Percentiles rank a stretch among this genome's conserved stretches.
Evolutionary conservation across 2,888 invertebrate genomes (phyloP).

Genomic region (Eucera pruinosa): DNA sequence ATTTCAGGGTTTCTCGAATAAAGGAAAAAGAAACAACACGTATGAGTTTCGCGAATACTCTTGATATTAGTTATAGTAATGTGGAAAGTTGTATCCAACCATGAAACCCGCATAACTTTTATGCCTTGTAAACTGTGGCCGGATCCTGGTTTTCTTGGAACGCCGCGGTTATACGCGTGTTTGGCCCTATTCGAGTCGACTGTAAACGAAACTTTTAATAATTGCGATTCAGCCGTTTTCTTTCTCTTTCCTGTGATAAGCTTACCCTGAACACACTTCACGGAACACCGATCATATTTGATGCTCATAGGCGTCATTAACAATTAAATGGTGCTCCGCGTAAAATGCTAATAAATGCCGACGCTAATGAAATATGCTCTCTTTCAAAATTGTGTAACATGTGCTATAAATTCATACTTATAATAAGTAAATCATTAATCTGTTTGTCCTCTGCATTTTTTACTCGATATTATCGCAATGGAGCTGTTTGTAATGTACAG

Average conservation of each 20-base stretch:
- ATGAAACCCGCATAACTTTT: constrained; percentile 74
- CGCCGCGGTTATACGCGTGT: constrained; percentile 58
- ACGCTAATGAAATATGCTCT: neutral
- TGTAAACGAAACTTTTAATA: constrained; percentile 72
- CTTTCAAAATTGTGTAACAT: constrained; percentile 20
- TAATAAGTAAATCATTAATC: neutral
- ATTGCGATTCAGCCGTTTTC: constrained; percentile 42
- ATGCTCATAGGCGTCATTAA: constrained; percentile 14
- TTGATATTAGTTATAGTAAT: constrained; percentile 75
- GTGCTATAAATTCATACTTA: constrained; percentile 1
- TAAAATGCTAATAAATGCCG: constrained; percentile 43
- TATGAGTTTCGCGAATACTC: constrained; percentile 49
- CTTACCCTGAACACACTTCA: constrained; percentile 9
- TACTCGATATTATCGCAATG: neutral
- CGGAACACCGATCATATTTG: constrained; percentile 23
- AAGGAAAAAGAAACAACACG: constrained; percentile 35
- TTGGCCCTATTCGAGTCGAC: constrained; percentile 55
- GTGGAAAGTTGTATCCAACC: constrained; percentile 65
- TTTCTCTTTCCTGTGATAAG: neutral
- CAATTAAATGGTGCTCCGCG: constrained; percentile 7
- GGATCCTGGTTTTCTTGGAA: constrained; percentile 59
- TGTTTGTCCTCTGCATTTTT: neutral
- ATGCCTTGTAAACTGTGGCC: constrained; percentile 74
- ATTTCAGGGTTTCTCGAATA: constrained; percentile 14
- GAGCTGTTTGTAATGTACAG: neutral